A percentile compares a stretch with the other conserved stretches of the same genome.
Conservation (phyloP, 2,797 vertebrate species). For the Sebastiscus albofasciatus region DNA sequence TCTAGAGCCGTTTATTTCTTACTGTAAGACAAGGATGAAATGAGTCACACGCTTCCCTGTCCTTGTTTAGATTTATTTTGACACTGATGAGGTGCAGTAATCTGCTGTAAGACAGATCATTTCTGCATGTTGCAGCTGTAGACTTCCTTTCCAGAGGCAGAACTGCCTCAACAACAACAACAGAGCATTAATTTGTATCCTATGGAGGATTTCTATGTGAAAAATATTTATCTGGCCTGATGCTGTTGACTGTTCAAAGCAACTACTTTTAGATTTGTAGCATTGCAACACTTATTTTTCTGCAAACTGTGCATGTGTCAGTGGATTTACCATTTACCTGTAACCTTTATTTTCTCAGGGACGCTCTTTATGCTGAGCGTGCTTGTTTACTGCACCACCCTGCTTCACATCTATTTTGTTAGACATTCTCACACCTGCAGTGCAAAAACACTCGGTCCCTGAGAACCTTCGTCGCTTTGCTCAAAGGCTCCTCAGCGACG, state of each 20-base stretch:
- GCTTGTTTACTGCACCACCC: neutral
- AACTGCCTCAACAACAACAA: neutral
- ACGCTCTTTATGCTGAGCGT: constrained; percentile 13
- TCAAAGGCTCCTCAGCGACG: neutral
- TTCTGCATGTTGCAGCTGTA: neutral
- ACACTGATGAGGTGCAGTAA: constrained; percentile 10
- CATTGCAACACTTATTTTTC: neutral
- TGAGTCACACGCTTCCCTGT: neutral
- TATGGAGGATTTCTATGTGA: neutral
- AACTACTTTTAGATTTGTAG: neutral
- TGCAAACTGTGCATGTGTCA: neutral
- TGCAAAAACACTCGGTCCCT: neutral
- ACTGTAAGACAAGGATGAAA: neutral
- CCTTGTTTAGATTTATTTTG: neutral
- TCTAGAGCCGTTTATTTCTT: neutral
- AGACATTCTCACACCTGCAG: neutral
- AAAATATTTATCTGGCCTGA: neutral
- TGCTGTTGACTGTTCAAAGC: neutral
- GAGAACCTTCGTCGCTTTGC: neutral
- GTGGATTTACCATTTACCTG: neutral
- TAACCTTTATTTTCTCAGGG: neutral
- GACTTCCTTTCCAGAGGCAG: neutral
- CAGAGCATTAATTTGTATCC: neutral
- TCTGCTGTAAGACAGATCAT: neutral
- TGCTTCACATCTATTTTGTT: constrained; percentile 18